Conservation (phyloP, 2,888 invertebrate species). For the Steinernema scapterisci region DNA sequence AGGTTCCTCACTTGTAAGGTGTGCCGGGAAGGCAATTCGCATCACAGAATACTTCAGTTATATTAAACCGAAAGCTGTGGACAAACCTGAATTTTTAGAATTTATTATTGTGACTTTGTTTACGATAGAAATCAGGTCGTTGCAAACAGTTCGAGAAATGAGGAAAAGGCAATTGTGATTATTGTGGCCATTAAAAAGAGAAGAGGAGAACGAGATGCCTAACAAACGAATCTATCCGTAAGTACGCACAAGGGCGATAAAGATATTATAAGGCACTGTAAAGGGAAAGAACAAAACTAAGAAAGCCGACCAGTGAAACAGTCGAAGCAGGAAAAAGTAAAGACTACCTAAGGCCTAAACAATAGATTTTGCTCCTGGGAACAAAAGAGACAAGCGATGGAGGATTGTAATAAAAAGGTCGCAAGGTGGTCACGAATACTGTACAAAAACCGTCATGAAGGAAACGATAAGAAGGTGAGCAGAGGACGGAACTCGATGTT, state of each 20-base stretch:
- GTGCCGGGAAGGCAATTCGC: too few relatives aligned
- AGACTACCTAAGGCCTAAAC: conserved; percentile 28
- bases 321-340: too few relatives aligned
- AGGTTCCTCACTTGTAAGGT: too few relatives aligned
- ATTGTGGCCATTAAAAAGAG: not conserved
- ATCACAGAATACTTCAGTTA: too few relatives aligned
- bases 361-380: not conserved
- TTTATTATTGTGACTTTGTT: conserved; percentile 16
- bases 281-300: not conserved
- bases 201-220: not conserved
- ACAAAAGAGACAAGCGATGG: not conserved
- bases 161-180: not conserved
- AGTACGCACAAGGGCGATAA: not conserved
- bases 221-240: conserved; percentile 25
- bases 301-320: not conserved
- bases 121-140: conserved; percentile 27
- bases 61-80: not conserved
- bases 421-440: conserved; percentile 7
- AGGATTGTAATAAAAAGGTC: not conserved
- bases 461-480: not conserved
- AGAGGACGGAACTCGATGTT: not conserved
- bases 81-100: not conserved
- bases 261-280: not conserved
- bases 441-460: conserved; percentile 25
- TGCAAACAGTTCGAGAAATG: conserved; percentile 22